Evolutionary conservation across 2,113 vertebrate genomes (phyloP).

Genomic region (Corythornis cristatus): DNA sequence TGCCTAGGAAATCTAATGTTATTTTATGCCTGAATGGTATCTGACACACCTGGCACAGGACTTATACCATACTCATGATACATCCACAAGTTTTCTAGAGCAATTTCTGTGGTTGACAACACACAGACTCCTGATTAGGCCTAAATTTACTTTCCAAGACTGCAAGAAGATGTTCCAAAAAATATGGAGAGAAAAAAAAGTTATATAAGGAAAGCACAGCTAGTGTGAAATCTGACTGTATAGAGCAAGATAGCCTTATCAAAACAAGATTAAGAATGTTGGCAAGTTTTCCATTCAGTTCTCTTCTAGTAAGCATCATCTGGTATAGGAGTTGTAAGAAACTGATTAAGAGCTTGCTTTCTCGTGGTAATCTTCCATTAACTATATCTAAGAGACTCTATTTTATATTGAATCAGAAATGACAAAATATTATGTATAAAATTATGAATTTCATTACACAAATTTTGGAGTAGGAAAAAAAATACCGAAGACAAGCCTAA

Average conservation of each 20-base stretch:
- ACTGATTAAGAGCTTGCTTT: background rate
- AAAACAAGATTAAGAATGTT: background rate
- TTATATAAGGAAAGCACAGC: background rate
- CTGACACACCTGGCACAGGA: background rate
- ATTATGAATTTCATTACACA: background rate
- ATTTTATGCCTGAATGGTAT: background rate
- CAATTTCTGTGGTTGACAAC: background rate
- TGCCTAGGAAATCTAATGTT: background rate
- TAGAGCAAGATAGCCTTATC: background rate
- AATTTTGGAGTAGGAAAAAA: background rate
- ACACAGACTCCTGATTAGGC: rapidly evolving
- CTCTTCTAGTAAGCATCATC: background rate
- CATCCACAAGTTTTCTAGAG: background rate
- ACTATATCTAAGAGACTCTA: background rate
- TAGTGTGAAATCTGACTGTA: background rate
- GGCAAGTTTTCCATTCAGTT: background rate
- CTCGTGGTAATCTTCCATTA: background rate
- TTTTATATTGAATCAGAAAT: background rate
- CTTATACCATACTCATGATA: background rate
- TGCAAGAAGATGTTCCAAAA: background rate
- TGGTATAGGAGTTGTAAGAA: background rate
- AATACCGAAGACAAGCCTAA: background rate
- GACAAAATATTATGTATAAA: background rate
- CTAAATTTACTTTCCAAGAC: rapidly evolving
- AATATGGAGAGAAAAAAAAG: rapidly evolving